Evolutionary conservation across 2,888 invertebrate species (phyloP), one percentile per base, ranked within the genome.

Genomic region (Megastigmus dorsalis): DNA sequence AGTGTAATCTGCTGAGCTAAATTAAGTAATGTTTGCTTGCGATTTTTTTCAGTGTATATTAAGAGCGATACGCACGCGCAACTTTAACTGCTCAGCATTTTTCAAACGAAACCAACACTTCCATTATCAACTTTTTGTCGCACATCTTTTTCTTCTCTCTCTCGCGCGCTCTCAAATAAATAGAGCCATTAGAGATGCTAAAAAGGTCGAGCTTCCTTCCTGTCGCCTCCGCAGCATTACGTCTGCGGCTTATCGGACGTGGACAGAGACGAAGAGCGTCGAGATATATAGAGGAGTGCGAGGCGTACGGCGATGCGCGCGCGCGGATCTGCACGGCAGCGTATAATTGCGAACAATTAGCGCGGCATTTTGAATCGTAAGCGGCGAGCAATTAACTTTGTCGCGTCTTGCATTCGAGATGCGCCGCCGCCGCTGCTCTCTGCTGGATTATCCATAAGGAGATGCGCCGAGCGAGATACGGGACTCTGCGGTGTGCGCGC

Each of bases 311-410:
- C 28, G 52, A 52, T 66, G 54, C 20, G 1, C 30, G 33, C 55
- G 52, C 15, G 30, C 28, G 26, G 18, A 41, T 33, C 9, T n/a
- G 7, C 26, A 7, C 52, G 38, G 36, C 36, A 36, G 9, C 30
- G 43, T 10, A 45, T 72, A 71, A 71, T 72, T 60, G 41, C 54
- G 71, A 57, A 72, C 72, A 72, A 72, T 72, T 66, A 72, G 60
- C 59, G 43, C 41, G 48, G 59, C 43, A 43, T 59, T 69, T 63
- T 41, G 50, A 65, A 59, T 50, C 48, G 23, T 52, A 59, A 55
- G 26, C 43, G 62, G 23, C n/a, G 43, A 50, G 45, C 45, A 63
- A 70, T 70, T 55, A 63, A 62, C 54, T 36, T 70, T 41, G 43
- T 33, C 45, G n/a, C 38, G 36, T 1, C 30, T 28, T 5, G 45